Evolutionary conservation across 2,888 invertebrate genomes (phyloP), one percentile per base, ranked within the genome.

Genomic region (Ornithoptera priamus): DNA sequence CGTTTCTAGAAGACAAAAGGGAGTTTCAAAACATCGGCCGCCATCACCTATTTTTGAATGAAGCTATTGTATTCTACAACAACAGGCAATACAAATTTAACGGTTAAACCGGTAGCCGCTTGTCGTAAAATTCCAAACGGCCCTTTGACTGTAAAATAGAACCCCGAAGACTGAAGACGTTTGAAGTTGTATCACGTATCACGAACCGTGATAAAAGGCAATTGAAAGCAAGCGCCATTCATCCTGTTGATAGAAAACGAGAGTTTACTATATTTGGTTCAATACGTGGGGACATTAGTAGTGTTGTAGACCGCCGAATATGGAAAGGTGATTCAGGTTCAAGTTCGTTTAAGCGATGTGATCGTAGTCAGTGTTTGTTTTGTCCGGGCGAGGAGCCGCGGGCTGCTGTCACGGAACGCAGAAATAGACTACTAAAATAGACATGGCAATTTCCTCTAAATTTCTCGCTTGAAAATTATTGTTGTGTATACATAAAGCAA

Each of bases 361-460:
- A 83, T 84, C 82, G 75, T 73, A 74, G 79, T 75, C 80, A 77
- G 77, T 85, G 82, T 88, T 87, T 88, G 87, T 87, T 89, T 88
- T 88, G 87, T 84, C 81, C 80, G 82, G 84, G 84, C 82, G 85
- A 83, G 86, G 85, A 80, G 85, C 86, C 84, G 76, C 83, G 72
- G 86, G 88, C 88, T 85, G 15, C 87, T 87, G 86, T 61, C 56
- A 24, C 62, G 46, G 22, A 53, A 60, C 63, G 61, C 71, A 64
- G 64, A 60, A 70, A 66, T 70, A 63, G 66, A 66, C n/a, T 59
- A 59, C 66, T 62, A 56, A 66, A 70, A 70, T 70, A 66, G 70
- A 66, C 70, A 63, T 70, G 39, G 70, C 70, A 62, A 66, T 70
- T 70, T 70, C 69, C 69, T 62, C 56, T 65, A 65, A 65, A 69